Conservation (phyloP, 2,113 vertebrate species). For the Electrona antarctica region DNA sequence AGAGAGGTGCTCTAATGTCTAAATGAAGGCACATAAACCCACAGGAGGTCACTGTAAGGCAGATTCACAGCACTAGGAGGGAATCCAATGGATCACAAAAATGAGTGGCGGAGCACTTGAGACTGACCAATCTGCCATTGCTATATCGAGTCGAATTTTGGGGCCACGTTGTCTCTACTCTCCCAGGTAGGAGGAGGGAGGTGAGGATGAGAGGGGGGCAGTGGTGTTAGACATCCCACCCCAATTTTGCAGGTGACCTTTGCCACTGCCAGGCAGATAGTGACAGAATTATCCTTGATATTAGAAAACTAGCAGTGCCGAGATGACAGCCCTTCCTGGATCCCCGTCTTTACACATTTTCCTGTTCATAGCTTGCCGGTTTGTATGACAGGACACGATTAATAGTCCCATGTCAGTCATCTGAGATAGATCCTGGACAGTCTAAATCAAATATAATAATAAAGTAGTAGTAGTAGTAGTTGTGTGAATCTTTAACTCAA, state of each 20-base stretch:
- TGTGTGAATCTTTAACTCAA: slow-evolving; percentile 26
- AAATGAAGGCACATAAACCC: slow-evolving; percentile 84
- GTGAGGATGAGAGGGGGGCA: slow-evolving; percentile 17
- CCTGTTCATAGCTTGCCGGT: too few species aligned
- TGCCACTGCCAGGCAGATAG: slow-evolving; percentile 53
- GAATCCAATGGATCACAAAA: slow-evolving; percentile 58
- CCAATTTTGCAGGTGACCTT: slow-evolving; percentile 55
- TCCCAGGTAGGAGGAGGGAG: slow-evolving; percentile 33
- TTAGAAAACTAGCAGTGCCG: slow-evolving; percentile 53
- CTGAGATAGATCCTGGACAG: not conserved
- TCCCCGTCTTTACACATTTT: not conserved
- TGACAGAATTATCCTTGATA: slow-evolving; percentile 45
- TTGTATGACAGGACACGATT: too few species aligned
- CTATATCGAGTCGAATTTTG: slow-evolving; percentile 39
- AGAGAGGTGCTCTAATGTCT: slow-evolving; percentile 70
- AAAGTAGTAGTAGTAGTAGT: slow-evolving; percentile 31
- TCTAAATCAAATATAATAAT: slow-evolving; percentile 24
- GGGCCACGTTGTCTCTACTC: slow-evolving; percentile 32
- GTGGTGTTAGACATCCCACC: not conserved
- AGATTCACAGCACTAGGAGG: slow-evolving; percentile 78
- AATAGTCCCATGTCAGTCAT: not conserved
- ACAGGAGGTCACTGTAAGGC: slow-evolving; percentile 82
- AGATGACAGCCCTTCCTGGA: slow-evolving; percentile 32
- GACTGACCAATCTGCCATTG: slow-evolving; percentile 40
- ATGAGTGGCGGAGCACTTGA: slow-evolving; percentile 58